phyloP scores from a whole-genome alignment of 2,797 vertebrate species.

The Hemitrygon akajei region DNA sequence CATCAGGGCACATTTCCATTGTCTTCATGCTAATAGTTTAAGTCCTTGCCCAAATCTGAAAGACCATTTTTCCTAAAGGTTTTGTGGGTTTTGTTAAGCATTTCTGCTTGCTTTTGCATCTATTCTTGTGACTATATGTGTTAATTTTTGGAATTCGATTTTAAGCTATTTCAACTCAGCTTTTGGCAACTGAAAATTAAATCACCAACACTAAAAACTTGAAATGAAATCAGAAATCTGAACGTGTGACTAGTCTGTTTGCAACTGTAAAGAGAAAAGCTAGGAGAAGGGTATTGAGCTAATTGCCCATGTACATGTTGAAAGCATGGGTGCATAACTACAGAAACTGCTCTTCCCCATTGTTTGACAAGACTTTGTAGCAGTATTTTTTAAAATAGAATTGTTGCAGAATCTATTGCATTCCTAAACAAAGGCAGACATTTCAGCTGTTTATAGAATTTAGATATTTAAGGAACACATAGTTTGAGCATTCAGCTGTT shows the following conservation, averaged over 20 bases:
- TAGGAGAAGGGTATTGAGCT: neutral
- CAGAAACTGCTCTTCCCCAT: neutral
- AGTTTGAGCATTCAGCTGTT: conserved; percentile 29
- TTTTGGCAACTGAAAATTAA: neutral
- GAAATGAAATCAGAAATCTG: neutral
- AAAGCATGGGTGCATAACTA: neutral
- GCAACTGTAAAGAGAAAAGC: neutral
- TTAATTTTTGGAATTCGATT: neutral
- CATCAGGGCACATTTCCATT: neutral
- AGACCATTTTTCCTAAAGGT: neutral
- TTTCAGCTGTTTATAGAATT: conserved; percentile 29
- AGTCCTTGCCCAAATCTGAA: neutral
- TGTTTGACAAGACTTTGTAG: neutral
- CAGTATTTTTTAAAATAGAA: conserved; percentile 21
- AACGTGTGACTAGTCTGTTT: neutral
- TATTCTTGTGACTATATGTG: neutral
- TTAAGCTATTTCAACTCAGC: neutral
- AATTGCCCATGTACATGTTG: neutral
- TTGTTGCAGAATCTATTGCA: neutral
- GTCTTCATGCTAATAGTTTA: neutral
- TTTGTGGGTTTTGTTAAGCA: neutral
- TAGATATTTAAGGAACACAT: conserved; percentile 23
- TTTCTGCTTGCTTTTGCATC: neutral
- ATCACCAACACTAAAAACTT: neutral
- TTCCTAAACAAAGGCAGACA: neutral